Evolutionary conservation across 2,888 invertebrate genomes (phyloP).

Genomic region (Phyllotreta cruciferae): DNA sequence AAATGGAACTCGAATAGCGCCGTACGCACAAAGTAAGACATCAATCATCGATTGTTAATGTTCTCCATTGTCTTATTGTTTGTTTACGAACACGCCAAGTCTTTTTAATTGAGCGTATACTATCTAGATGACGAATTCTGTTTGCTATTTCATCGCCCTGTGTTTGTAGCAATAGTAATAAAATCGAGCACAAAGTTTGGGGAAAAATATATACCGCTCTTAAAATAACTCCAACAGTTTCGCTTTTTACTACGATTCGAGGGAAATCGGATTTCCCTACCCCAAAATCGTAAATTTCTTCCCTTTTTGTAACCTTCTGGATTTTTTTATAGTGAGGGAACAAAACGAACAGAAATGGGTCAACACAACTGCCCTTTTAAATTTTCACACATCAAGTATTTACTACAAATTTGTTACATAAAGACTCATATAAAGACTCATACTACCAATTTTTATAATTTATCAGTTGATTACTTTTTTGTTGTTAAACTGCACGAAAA

Average conservation of each 20-base stretch:
- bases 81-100: background rate
- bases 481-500: too few relatives aligned
- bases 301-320: background rate
- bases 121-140: background rate
- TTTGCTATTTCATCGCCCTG: background rate
- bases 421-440: too few relatives aligned
- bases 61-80: slow-evolving; percentile 11
- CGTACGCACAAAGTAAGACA: background rate
- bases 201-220: background rate
- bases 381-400: too few relatives aligned
- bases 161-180: slow-evolving; percentile 6
- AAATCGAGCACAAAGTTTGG: background rate
- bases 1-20: too few relatives aligned
- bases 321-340: slow-evolving; percentile 24
- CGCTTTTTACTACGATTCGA: too few relatives aligned
- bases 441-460: too few relatives aligned
- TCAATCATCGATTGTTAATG: slow-evolving; percentile 11
- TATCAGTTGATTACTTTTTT: too few relatives aligned
- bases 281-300: too few relatives aligned
- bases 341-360: background rate
- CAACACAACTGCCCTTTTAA: background rate
- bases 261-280: too few relatives aligned
- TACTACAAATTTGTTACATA: too few relatives aligned
- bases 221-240: background rate
- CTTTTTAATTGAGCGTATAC: background rate